Evolutionary conservation across 2,797 vertebrate species (phyloP).

Genomic region (Scleropages formosus): DNA sequence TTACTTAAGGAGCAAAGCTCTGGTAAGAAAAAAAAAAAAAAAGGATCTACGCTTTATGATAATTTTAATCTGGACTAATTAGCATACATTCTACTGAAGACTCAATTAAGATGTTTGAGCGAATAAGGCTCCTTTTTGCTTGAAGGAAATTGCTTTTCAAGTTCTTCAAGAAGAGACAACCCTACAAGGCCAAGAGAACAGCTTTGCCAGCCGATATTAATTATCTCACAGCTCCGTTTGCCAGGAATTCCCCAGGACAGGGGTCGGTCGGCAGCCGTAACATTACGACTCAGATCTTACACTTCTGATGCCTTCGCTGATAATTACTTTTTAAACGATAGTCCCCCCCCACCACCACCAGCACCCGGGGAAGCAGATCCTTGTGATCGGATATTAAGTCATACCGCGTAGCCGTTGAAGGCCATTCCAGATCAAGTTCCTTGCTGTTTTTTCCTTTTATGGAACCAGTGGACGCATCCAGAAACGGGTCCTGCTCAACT

Average conservation of each 20-base stretch:
- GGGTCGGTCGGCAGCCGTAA: no score
- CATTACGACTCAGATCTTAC: not conserved
- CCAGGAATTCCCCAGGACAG: conserved; percentile 15
- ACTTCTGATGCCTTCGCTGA: not conserved
- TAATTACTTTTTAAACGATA: not conserved
- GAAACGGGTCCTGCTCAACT: no score
- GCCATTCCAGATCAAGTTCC: not conserved
- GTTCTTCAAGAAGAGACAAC: conserved; percentile 24
- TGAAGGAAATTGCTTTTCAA: conserved; percentile 31
- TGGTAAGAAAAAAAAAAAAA: not conserved
- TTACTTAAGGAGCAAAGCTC: not conserved
- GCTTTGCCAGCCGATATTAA: conserved; percentile 28
- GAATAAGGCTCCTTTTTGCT: conserved; percentile 35
- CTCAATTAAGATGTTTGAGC: conserved; percentile 30
- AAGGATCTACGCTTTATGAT: not conserved
- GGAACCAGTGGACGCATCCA: no score
- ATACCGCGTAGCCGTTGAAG: not conserved
- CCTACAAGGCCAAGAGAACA: conserved; percentile 19
- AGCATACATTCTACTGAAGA: conserved; percentile 31
- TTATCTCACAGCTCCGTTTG: conserved; percentile 29
- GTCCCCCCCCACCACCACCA: not conserved
- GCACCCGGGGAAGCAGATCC: not conserved
- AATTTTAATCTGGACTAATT: conserved; percentile 36
- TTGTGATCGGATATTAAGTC: not conserved
- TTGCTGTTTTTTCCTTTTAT: not conserved